Percentiles rank a stretch among this genome's conserved stretches.
These are phyloP conservation scores for Villa cingulata DNA, from an alignment of 2,888 invertebrate genomes.

Conservation along the genomic window DNA sequence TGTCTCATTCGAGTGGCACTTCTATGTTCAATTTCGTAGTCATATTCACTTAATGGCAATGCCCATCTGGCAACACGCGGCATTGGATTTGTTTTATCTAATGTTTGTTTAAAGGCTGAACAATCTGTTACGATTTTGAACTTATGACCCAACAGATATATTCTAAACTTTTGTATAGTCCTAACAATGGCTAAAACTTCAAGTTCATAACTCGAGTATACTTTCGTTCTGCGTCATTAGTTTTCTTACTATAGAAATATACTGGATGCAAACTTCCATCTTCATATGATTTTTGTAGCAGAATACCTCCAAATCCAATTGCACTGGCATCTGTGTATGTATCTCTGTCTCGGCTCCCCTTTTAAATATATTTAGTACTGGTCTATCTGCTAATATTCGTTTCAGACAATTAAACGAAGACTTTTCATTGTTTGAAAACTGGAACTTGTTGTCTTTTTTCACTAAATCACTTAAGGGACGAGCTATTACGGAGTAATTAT, in stretches of 20 bases:
- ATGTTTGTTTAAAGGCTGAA: constrained; percentile 12
- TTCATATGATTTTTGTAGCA: constrained; percentile 13
- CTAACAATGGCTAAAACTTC: constrained; percentile 8
- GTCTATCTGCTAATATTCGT: constrained; percentile 8
- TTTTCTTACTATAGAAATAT: constrained; percentile 4
- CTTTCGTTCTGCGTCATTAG: background rate
- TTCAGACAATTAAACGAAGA: too few relatives aligned
- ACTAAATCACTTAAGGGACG: constrained; percentile 1
- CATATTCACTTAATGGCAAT: constrained; percentile 16
- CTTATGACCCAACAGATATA: constrained; percentile 8
- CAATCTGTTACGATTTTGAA: constrained; percentile 15
- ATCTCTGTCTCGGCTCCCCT: constrained; percentile 18
- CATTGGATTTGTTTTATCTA: constrained; percentile 12
- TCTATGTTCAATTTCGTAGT: constrained; percentile 16
- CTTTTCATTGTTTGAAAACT: constrained; percentile 19
- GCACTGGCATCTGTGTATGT: constrained; percentile 21
- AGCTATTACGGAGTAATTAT: constrained; percentile 3
- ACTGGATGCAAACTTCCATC: constrained; percentile 6
- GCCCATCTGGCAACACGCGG: constrained; percentile 14
- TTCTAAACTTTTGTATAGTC: background rate
- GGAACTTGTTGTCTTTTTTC: constrained; percentile 1
- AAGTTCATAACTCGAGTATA: constrained; percentile 5
- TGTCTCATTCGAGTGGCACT: constrained; percentile 14
- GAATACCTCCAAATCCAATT: constrained; percentile 18
- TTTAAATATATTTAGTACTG: constrained; percentile 20